Evolutionary conservation across 2,888 invertebrate genomes (phyloP).

Genomic region (Leptothorax acervorum): DNA sequence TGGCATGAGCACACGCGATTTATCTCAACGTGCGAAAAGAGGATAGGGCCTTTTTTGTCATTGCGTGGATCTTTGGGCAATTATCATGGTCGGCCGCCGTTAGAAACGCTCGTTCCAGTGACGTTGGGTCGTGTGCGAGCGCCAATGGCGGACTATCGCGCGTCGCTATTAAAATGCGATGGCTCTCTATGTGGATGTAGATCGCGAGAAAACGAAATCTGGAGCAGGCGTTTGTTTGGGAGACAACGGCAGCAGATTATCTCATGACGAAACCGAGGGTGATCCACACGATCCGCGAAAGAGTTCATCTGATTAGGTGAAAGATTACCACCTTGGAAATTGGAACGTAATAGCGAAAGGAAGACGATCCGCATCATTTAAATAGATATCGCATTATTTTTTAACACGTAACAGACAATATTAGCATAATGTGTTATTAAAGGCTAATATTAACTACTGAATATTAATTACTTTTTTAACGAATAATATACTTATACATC

Average conservation of each 20-base stretch:
- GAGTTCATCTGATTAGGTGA: neutral
- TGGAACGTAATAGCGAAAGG: conserved; percentile 14
- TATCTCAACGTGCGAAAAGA: conserved; percentile 54
- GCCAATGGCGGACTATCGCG: conserved; percentile 17
- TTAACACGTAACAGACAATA: neutral
- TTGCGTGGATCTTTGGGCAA: conserved; percentile 6
- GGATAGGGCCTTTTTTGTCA: conserved; percentile 11
- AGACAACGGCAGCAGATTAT: conserved; percentile 14
- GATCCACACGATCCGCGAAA: neutral
- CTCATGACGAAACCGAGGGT: conserved; percentile 39
- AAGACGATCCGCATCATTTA: neutral
- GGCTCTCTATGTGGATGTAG: conserved; percentile 22
- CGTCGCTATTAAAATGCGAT: conserved; percentile 28
- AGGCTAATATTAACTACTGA: neutral
- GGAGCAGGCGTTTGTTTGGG: conserved; percentile 38
- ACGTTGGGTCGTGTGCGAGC: conserved; percentile 17
- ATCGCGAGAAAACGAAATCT: conserved; percentile 55
- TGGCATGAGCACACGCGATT: conserved; percentile 47
- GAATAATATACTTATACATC: neutral
- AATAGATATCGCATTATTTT: neutral
- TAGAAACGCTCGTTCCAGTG: conserved; percentile 31
- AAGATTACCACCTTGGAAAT: conserved; percentile 24
- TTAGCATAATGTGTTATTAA: neutral
- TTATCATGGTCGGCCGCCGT: conserved; percentile 17
- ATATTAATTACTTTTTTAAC: neutral